Conservation (phyloP, 2,113 vertebrate species). For the Channa argus region DNA sequence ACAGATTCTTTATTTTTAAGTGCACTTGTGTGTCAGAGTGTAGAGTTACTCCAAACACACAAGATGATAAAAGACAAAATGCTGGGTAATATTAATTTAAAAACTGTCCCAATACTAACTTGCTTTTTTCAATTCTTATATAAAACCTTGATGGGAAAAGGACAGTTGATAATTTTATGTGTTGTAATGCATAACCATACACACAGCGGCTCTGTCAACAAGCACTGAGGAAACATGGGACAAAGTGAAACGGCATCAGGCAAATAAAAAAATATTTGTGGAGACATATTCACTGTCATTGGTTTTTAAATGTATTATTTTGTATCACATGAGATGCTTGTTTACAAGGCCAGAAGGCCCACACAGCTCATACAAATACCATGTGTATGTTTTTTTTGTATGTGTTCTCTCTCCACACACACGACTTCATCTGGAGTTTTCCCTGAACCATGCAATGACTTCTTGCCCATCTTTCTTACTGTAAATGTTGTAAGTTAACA, state of each 20-base stretch:
- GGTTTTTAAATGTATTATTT: conserved; percentile 46
- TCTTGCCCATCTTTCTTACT: conserved; percentile 42
- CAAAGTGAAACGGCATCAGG: conserved; percentile 10
- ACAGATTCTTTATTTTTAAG: not conserved
- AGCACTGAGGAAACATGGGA: conserved; percentile 12
- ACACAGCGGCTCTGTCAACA: conserved; percentile 6
- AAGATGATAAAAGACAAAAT: conserved; percentile 19
- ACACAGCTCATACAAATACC: not conserved
- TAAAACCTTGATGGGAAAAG: conserved; percentile 6
- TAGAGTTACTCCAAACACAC: conserved; percentile 9
- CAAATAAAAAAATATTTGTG: conserved; percentile 2
- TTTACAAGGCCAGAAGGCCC: conserved; percentile 12
- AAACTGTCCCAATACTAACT: not conserved
- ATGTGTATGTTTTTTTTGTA: conserved; percentile 10
- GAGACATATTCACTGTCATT: conserved; percentile 47
- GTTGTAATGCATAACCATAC: not conserved
- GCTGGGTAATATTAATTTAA: conserved; percentile 11
- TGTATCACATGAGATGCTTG: conserved; percentile 38
- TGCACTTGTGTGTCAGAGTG: conserved; percentile 12
- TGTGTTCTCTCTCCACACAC: not conserved
- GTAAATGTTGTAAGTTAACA: conserved; percentile 4
- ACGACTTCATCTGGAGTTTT: conserved; percentile 30
- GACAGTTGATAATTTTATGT: not conserved
- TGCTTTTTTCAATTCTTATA: conserved; percentile 3
- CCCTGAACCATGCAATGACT: conserved; percentile 11